Percentiles rank a stretch among this genome's conserved stretches.
Conservation (phyloP, 1,140 invertebrate species). For the Calliphora vicina region DNA sequence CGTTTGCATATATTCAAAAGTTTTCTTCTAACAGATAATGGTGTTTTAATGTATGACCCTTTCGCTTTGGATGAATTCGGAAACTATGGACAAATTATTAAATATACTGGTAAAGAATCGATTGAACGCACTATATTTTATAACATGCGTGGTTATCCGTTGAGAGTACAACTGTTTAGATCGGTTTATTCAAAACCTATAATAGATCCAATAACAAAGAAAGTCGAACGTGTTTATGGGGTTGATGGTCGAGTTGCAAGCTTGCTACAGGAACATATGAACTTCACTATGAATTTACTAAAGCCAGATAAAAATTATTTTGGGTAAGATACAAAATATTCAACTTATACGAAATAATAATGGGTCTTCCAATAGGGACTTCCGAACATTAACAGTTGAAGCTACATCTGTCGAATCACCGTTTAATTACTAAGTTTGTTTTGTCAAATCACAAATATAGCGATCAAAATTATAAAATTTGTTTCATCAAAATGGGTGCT, state of each 20-base stretch:
- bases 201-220: conserved; percentile 40
- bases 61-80: conserved; percentile 36
- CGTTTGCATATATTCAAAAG: conserved; percentile 23
- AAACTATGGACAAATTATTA: conserved; percentile 43
- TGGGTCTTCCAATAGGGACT: too few relatives aligned
- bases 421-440: too few relatives aligned
- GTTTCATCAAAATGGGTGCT: too few relatives aligned
- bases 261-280: conserved; percentile 46
- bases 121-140: conserved; percentile 34
- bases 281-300: conserved; percentile 49
- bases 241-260: conserved; percentile 51
- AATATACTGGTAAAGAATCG: not conserved
- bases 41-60: conserved; percentile 51
- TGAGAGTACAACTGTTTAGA: conserved; percentile 53
- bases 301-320: conserved; percentile 57
- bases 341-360: too few relatives aligned
- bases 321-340: conserved; percentile 45
- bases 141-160: conserved; percentile 52
- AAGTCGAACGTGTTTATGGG: conserved; percentile 43
- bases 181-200: conserved; percentile 53
- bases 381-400: too few relatives aligned
- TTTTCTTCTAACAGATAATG: conserved; percentile 25
- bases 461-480: too few relatives aligned
- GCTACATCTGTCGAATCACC: too few relatives aligned
- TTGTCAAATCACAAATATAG: too few relatives aligned